These are phyloP conservation scores for Xenops minutus DNA, from an alignment of 2,797 vertebrate species.

Conservation along the genomic window DNA sequence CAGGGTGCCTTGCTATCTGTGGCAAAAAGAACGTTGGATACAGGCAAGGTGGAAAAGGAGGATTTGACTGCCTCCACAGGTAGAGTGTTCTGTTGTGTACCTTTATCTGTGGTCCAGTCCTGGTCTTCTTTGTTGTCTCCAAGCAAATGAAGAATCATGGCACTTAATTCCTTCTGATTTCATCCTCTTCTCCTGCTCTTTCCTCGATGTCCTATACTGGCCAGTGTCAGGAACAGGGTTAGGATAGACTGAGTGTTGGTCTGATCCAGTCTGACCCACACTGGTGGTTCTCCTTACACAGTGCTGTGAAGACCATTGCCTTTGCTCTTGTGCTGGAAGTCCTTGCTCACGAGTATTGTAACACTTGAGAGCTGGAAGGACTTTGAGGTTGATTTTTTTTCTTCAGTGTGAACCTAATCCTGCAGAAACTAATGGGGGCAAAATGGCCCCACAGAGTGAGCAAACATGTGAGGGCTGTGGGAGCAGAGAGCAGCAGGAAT, in stretches of 20 bases:
- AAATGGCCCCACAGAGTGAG: neutral
- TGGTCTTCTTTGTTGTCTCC: neutral
- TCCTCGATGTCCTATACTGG: neutral
- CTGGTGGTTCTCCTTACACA: neutral
- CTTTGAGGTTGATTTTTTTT: neutral
- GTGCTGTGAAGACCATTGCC: neutral
- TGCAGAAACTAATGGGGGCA: neutral
- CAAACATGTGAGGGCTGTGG: neutral
- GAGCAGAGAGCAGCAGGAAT: neutral
- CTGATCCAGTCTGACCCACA: neutral
- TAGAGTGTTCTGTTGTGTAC: rapidly evolving
- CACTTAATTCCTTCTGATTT: neutral
- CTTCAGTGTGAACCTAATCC: neutral
- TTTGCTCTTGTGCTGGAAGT: neutral
- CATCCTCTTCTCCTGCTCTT: neutral
- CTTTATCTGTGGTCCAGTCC: neutral
- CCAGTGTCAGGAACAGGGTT: neutral
- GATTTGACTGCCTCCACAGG: neutral
- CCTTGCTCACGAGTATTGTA: rapidly evolving
- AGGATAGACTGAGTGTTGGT: neutral
- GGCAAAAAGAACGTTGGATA: neutral
- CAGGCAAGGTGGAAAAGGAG: neutral
- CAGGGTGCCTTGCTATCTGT: neutral
- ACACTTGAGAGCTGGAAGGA: neutral
- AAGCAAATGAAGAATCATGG: neutral